Evolutionary conservation across 2,797 vertebrate genomes (phyloP).

Genomic region (Helarctos malayanus): DNA sequence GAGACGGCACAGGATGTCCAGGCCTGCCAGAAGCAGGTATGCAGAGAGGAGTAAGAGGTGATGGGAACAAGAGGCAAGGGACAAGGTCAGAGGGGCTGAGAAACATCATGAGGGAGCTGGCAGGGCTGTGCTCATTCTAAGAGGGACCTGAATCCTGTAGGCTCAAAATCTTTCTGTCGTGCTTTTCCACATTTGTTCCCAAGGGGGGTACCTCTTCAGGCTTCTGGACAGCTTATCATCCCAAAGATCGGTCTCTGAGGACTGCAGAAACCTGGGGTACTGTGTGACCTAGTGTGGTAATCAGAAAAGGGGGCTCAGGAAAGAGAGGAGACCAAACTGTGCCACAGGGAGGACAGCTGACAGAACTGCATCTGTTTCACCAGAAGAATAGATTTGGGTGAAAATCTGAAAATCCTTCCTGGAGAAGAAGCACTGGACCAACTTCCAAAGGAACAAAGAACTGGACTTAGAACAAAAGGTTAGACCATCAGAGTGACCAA

Average conservation of each 20-base stretch:
- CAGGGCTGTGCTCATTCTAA: neutral
- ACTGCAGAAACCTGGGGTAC: neutral
- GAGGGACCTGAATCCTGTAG: neutral
- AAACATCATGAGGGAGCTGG: neutral
- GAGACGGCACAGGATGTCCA: neutral
- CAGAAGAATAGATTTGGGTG: neutral
- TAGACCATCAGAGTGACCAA: neutral
- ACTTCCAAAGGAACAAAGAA: constrained; percentile 33
- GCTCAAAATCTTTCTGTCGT: neutral
- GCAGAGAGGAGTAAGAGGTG: neutral
- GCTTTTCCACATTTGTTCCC: neutral
- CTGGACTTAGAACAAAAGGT: neutral
- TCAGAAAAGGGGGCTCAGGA: neutral
- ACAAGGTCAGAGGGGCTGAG: neutral
- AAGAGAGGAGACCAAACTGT: neutral
- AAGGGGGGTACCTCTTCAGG: neutral
- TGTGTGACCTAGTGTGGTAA: neutral
- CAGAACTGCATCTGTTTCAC: neutral
- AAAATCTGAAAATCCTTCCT: constrained; percentile 43
- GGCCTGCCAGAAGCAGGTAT: neutral
- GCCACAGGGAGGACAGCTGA: neutral
- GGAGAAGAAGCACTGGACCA: neutral
- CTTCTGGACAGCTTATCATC: neutral
- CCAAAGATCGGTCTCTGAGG: neutral
- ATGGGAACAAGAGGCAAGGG: neutral